phyloP scores from a whole-genome alignment of 2,113 vertebrate genomes.

The Sinosuthora webbiana region DNA sequence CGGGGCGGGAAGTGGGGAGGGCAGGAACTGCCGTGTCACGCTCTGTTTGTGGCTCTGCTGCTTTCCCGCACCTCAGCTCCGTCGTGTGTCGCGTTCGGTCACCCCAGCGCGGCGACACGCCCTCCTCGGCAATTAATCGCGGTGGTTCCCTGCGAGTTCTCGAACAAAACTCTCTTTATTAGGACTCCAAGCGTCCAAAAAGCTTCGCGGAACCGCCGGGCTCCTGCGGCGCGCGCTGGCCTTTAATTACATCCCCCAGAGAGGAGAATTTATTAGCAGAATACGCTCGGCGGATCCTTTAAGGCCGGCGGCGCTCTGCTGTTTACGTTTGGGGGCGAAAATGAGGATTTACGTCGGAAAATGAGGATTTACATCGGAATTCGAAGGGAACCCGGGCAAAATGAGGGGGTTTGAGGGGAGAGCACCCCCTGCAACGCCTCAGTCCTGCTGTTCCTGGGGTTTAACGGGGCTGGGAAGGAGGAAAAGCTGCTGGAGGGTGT shows the following conservation, averaged over 20 bases:
- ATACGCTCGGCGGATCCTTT: background rate
- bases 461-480: background rate
- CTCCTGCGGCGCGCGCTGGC: background rate
- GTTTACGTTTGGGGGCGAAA: fast-evolving
- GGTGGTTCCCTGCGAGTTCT: background rate
- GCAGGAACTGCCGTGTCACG: background rate
- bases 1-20: background rate
- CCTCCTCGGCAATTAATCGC: background rate
- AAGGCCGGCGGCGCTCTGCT: background rate
- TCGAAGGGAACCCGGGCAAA: background rate
- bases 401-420: background rate
- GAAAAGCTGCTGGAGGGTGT: background rate
- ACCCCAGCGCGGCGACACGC: background rate
- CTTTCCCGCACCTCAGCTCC: background rate
- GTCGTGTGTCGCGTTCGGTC: background rate
- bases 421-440: background rate
- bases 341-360: background rate
- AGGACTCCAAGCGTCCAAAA: background rate
- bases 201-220: background rate
- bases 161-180: conserved; percentile 3
- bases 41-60: background rate
- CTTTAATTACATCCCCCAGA: background rate
- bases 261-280: background rate
- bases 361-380: background rate
- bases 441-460: fast-evolving